Conservation (phyloP, 2,113 vertebrate genomes). For the Phainopepla nitens region DNA sequence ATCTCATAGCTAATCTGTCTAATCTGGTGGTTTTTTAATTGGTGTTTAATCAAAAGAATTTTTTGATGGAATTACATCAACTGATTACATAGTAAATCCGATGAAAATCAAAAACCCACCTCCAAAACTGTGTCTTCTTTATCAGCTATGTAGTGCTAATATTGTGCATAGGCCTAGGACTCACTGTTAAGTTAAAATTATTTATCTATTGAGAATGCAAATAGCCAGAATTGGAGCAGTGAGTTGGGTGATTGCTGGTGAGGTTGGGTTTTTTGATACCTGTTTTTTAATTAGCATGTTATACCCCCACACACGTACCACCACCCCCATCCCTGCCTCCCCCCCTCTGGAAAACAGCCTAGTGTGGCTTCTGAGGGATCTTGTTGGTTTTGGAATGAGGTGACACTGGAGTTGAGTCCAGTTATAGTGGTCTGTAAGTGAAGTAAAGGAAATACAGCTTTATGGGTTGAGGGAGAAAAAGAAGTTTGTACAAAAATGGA, state of each 20-base stretch:
- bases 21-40: neutral
- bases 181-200: neutral
- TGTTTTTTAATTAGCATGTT: neutral
- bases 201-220: neutral
- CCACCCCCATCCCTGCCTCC: neutral
- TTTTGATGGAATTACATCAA: neutral
- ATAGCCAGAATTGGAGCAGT: neutral
- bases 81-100: neutral
- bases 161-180: neutral
- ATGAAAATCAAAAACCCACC: neutral
- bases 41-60: neutral
- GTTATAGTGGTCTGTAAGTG: neutral
- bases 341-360: neutral
- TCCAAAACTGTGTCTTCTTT: neutral
- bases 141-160: neutral
- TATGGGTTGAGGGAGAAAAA: neutral
- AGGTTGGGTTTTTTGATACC: fast-evolving
- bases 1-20: neutral
- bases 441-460: neutral
- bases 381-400: neutral
- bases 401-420: neutral
- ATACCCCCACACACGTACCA: no score
- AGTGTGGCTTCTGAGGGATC: neutral
- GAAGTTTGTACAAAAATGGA: neutral
- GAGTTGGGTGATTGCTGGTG: neutral